Base-by-base conservation (phyloP, 2,113 vertebrate species). In the Phalacrocorax carbo region DNA sequence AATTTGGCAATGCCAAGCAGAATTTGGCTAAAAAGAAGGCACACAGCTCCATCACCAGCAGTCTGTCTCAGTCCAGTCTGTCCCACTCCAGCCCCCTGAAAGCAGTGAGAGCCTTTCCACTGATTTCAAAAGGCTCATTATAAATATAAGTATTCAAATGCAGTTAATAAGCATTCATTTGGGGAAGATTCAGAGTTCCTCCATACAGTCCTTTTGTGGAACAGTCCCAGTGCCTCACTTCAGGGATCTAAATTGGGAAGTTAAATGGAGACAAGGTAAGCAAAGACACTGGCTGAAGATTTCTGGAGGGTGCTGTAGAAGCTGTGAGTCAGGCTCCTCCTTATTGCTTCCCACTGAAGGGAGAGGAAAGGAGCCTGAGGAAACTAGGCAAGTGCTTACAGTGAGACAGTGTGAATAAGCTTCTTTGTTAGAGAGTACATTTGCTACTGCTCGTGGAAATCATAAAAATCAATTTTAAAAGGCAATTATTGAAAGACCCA, bases 401-500 rank as follows among this genome's bases (percentile, higher is more conserved):
- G 64, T 6, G 20, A 81, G 16, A 14, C 8, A 42, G 25, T 29
- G 40, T 51, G 75, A 94, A 68, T 78, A 79, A 81, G 51, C 25
- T 49, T 36, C 83, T 91, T 80, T 93, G 77, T 94, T 92, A 65
- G 25, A 68, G 42, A 64, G 49, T 57, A 82, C n/a, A 66, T 55
- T 61, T 3, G 9, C 42, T 77, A 32, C 51, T 86, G 65, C 68
- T 65, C 5, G 0, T 44, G 57, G 91, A 94, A 93, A 90, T 95
- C 38, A 60, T 18, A 91, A 82, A 95, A 91, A 91, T 62, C 4
- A 2, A 80, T 90, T 95, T 84, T 32, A 94, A 90, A 96, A 87
- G 58, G 70, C 60, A 96, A 54, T 82, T 90, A 78, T 12, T 86
- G 75, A 84, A 96, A 91, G 73, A 93, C 21, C 48, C 69, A 68